Evolutionary conservation across 2,113 vertebrate genomes (phyloP).

Genomic region (Cygnus buccinator): DNA sequence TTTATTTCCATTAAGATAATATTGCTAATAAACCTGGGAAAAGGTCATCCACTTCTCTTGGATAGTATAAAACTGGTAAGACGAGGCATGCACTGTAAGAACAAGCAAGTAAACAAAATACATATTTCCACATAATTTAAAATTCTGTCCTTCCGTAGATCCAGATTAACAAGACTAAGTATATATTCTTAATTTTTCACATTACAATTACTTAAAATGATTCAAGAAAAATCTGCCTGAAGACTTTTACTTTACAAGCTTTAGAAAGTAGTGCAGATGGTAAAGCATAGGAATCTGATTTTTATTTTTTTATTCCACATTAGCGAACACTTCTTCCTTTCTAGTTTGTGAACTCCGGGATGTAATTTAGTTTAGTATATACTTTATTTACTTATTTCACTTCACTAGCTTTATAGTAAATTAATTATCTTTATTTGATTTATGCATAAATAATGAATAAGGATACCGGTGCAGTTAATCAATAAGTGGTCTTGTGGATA

Average conservation of each 20-base stretch:
- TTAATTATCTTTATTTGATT: not conserved
- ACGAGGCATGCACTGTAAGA: not conserved
- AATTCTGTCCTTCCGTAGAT: not conserved
- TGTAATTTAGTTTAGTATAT: not conserved
- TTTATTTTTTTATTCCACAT: not conserved
- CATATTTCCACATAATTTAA: not conserved
- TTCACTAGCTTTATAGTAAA: not conserved
- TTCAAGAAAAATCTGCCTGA: not conserved
- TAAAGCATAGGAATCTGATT: not conserved
- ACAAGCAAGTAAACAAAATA: not conserved
- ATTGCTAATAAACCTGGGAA: not conserved
- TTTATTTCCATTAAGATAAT: not conserved
- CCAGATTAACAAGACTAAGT: not conserved
- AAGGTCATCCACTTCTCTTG: not conserved
- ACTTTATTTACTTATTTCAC: not conserved
- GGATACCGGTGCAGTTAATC: not conserved
- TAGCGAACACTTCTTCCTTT: not conserved
- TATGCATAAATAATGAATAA: not conserved
- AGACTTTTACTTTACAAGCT: not conserved
- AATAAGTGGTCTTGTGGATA: too few species aligned
- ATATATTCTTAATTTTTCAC: not conserved
- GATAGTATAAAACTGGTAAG: not conserved
- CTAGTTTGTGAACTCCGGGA: accelerated
- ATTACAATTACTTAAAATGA: not conserved
- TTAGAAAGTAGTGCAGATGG: not conserved